Evolutionary conservation across 2,113 vertebrate genomes (phyloP).

Genomic region (Amblyornis subalaris): DNA sequence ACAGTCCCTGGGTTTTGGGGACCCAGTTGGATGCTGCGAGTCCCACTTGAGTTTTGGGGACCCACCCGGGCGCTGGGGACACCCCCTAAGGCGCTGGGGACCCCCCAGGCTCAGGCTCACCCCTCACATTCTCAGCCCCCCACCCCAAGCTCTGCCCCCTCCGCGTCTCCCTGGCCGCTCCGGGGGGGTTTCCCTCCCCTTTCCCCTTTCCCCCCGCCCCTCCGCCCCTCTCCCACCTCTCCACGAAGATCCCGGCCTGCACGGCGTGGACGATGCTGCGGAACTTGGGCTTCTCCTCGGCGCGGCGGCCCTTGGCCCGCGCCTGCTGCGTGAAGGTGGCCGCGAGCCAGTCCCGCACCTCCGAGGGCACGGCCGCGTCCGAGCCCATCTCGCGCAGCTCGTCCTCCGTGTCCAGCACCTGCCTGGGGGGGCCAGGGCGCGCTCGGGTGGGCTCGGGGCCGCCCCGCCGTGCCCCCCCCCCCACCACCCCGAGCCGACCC

Average conservation of each 20-base stretch:
- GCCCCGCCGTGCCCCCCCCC: neutral
- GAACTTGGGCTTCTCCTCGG: conserved; percentile 90
- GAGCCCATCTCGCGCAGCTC: conserved; percentile 88
- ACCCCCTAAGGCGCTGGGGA: too few species aligned
- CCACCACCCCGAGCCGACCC: too few species aligned
- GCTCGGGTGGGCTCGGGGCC: too few species aligned
- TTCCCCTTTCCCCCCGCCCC: neutral
- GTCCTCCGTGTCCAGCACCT: conserved; percentile 86
- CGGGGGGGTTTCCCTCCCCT: neutral
- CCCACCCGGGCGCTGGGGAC: too few species aligned
- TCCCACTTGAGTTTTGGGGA: too few species aligned
- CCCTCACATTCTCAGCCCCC: too few species aligned
- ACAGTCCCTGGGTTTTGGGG: neutral
- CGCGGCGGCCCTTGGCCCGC: conserved; percentile 72
- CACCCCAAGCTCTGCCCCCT: neutral
- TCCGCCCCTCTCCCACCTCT: conserved; percentile 70
- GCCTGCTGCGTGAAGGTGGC: conserved; percentile 89
- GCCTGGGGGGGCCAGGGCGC: conserved; percentile 55
- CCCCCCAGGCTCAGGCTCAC: neutral
- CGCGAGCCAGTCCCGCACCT: conserved; percentile 91
- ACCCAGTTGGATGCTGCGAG: too few species aligned
- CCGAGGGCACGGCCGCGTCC: conserved; percentile 84
- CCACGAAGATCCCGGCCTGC: conserved; percentile 93
- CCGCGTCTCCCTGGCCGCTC: neutral
- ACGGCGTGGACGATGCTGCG: conserved; percentile 93